phyloP scores from a whole-genome alignment of 2,888 invertebrate species.

The Acleris holmiana region DNA sequence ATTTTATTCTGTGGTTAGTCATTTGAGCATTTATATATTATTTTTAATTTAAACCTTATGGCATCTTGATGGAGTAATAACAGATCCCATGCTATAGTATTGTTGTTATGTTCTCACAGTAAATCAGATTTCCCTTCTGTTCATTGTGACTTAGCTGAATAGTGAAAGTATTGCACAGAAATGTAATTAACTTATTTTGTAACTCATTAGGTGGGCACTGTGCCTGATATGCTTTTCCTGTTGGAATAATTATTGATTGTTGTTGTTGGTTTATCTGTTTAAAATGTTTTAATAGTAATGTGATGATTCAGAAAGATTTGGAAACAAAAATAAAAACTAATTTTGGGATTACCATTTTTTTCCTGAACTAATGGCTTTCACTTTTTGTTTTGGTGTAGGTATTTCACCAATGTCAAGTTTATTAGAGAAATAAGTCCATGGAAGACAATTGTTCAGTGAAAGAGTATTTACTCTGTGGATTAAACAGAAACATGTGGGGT shows the following conservation, averaged over 20 bases:
- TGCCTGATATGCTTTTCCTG: constrained; percentile 21
- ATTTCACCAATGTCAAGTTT: no score
- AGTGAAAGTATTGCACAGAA: constrained; percentile 34
- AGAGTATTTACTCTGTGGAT: no score
- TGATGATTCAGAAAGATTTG: no score
- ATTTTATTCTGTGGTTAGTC: no score
- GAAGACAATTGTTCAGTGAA: no score
- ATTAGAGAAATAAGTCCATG: no score
- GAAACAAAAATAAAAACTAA: no score
- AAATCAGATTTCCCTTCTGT: constrained; percentile 38
- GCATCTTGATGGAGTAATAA: constrained; percentile 12
- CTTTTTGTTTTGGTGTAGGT: no score
- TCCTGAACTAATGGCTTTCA: no score
- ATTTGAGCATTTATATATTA: no score
- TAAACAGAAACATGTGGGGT: no score
- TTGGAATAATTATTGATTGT: background rate
- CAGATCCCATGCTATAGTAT: constrained; percentile 38
- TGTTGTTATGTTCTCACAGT: constrained; percentile 53
- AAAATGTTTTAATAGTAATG: background rate
- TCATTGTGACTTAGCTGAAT: constrained; percentile 15
- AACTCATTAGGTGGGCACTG: constrained; percentile 26
- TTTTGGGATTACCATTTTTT: no score
- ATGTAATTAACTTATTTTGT: constrained; percentile 28
- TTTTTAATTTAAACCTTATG: background rate
- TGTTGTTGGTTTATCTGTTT: constrained; percentile 1